These are phyloP conservation scores for Tipula helvola DNA, from an alignment of 2,888 invertebrate genomes.

Conservation along the genomic window DNA sequence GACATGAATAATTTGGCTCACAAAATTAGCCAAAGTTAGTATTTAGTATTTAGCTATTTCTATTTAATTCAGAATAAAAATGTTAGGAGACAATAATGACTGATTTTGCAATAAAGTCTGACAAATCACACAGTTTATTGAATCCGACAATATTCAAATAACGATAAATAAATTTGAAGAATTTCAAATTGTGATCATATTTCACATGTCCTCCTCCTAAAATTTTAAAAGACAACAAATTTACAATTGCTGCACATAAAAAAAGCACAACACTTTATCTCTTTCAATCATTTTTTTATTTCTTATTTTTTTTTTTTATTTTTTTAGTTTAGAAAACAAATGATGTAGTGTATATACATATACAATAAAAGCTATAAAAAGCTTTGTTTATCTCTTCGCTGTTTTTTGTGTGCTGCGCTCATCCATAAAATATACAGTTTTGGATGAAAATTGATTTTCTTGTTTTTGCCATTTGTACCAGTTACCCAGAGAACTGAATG, in stretches of 20 bases:
- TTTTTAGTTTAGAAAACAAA: background rate
- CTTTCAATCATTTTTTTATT: background rate
- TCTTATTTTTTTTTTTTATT: too few species aligned
- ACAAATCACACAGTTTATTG: too few species aligned
- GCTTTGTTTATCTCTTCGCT: background rate
- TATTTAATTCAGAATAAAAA: too few species aligned
- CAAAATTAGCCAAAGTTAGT: too few species aligned
- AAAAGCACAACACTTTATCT: background rate
- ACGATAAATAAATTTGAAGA: too few species aligned
- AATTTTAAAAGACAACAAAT: background rate
- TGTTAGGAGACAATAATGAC: too few species aligned
- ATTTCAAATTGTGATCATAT: background rate
- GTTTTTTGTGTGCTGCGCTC: background rate
- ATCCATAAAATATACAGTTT: background rate
- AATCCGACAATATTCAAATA: too few species aligned
- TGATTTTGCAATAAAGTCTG: too few species aligned
- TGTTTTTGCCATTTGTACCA: background rate
- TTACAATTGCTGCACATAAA: background rate
- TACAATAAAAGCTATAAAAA: background rate
- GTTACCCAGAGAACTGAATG: too few species aligned
- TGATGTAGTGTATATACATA: too few species aligned
- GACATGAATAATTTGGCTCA: too few species aligned
- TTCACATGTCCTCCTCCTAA: background rate
- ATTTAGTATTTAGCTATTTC: too few species aligned
- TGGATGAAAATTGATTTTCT: background rate